Base-by-base conservation (phyloP, 2,888 invertebrate species). In the Hydroisotoma schaefferi region DNA sequence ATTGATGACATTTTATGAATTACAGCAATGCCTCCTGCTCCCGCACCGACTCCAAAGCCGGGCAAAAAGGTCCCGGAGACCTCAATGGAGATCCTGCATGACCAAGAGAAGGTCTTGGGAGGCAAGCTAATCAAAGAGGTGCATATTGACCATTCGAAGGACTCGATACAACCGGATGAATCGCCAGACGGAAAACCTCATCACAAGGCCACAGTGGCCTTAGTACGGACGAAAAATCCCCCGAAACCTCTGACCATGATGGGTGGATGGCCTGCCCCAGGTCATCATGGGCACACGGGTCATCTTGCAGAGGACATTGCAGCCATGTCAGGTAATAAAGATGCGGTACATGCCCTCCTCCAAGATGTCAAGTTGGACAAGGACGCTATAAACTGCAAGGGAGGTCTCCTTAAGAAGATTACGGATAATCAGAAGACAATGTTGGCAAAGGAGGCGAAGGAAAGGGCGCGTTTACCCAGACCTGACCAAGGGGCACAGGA, bases 301-400 rank as follows among this genome's bases (percentile, higher is more conserved):
- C 47, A 66, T 29, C 52, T 66, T 25, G 66, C 66, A 1, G 44
- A 60, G 15, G 66, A 63, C 37, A 66, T 66, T 43, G 60, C 60
- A 1, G 63, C 57, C 18, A 62, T 66, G 63, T 56, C 56, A 18
- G 63, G 59, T 18, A 52, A 52, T 52, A 2, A 18, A 4, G 51
- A 52, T 20, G 37, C 20, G 20, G 10, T 52, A 15, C 15, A 33
- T 33, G 10, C 15, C 6, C 18, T 22, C 20, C 18, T 52, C 15
- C 37, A 52, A 20, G 37, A 52, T 20, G 51, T 52, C 22, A 37
- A 37, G 15, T 37, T 52, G 18, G 33, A 29, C 15, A 26, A 26
- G 10, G 33, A 23, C n/a, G 37, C 4, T 4, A 12, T n/a, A 12
- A 8, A 15, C 15, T 37, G 18, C n/a, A 27, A 20, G 3, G 51